phyloP scores from a whole-genome alignment of 37 sponge, comb jelly and placozoan species.

The Ephydatia muelleri region DNA sequence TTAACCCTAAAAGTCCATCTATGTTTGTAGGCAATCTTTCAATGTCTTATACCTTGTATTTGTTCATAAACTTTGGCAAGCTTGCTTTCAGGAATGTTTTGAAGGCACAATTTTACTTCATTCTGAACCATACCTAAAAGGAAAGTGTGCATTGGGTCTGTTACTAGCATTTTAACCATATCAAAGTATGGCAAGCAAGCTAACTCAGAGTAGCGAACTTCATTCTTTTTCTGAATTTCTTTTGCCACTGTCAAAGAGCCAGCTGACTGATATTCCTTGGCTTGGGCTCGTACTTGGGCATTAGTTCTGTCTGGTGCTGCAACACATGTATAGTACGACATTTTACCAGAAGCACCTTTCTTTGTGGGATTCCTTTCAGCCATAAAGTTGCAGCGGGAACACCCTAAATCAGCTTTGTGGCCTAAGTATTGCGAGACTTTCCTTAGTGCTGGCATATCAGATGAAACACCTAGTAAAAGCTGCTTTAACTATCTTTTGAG shows the following conservation, averaged over 20 bases:
- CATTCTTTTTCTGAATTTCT: not conserved
- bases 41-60: no score
- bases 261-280: not conserved
- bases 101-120: not conserved
- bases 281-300: not conserved
- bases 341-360: slow-evolving; percentile 2
- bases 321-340: not conserved
- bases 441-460: no score
- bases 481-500: not conserved
- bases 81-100: no score
- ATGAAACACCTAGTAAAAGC: not conserved
- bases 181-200: not conserved
- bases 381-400: not conserved
- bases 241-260: not conserved
- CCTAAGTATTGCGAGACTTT: no score
- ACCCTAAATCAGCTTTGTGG: no score
- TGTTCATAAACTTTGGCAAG: no score
- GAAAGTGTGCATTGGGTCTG: slow-evolving; percentile 1
- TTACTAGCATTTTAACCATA: not conserved
- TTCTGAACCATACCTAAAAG: slow-evolving; percentile 1
- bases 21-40: no score
- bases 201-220: not conserved
- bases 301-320: not conserved
- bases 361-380: not conserved
- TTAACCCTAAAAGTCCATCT: no score